Base-by-base conservation (phyloP, 1,140 invertebrate genomes). In the Kradibia gibbosae region DNA sequence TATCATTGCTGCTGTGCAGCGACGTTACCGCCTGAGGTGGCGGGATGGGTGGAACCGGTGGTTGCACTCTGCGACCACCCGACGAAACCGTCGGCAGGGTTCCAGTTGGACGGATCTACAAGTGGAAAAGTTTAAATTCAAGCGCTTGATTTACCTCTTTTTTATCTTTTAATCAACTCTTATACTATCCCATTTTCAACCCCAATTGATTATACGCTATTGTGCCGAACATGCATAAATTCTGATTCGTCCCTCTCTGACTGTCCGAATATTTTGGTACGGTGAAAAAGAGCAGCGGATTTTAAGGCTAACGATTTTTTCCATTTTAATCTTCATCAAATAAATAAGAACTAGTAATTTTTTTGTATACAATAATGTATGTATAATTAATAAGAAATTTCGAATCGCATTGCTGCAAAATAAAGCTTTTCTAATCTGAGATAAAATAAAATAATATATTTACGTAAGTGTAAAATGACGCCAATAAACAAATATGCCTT, bases 1-100 rank as follows among this genome's bases (percentile, higher is more conserved):
- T 97, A 90, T 97, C 96, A 90, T 97, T 97, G 87, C 96, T 97
- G 88, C 96, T 97, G 88, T 97, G 96, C 75, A 97, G 93, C 31
- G 95, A 96, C 15, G 95, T 95, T 87, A 90, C 89, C 22, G 88
- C 92, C 86, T 92, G 92, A 45, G 89, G 92, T 81, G 91, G 92
- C 45, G 90, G 91, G 62, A 91, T 89, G 60, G 93, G 92, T 39
- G 90, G 92, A 50, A 91, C 90, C 80, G 89, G 91, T 78, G 90
- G 90, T 76, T 90, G 90, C 42, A 89, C 88, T 85, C 87, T 88
- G 80, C 88, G 90, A 3, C 76, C 76, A 8, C 81, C 81, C 10
- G 34, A 45, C 83, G 90, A 83, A 65, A 90, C 84, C 28, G 89
- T 87, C 84, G 91, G 90, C 85, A 91, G 71, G 57, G 90, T 91